Conservation (phyloP, 2,888 invertebrate species). For the Heliothis peltigera region DNA sequence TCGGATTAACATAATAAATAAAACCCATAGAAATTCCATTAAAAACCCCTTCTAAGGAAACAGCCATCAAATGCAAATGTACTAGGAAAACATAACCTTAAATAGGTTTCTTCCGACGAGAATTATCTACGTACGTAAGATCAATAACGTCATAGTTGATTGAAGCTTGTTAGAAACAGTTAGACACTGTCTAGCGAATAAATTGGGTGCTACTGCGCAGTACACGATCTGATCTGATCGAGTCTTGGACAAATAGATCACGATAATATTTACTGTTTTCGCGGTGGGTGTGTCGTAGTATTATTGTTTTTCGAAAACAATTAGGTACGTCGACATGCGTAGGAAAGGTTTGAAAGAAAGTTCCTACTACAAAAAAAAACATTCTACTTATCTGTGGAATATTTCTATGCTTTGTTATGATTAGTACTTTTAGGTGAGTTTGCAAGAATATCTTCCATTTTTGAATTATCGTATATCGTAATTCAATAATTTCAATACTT, state of each 20-base stretch:
- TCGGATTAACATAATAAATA: slow-evolving; percentile 12
- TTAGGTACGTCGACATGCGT: slow-evolving; percentile 13
- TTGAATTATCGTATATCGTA: no score
- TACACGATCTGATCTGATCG: slow-evolving; percentile 6
- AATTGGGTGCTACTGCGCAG: slow-evolving; percentile 27
- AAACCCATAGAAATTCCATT: slow-evolving; percentile 9
- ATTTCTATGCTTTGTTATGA: no score
- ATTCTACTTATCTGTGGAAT: no score
- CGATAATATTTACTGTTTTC: slow-evolving; percentile 43
- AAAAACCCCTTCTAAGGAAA: slow-evolving; percentile 23
- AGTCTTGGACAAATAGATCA: slow-evolving; percentile 38
- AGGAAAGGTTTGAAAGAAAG: not conserved
- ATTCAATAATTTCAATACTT: no score
- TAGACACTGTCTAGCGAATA: slow-evolving; percentile 6
- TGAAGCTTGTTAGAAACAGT: slow-evolving; percentile 9
- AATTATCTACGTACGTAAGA: slow-evolving; percentile 3
- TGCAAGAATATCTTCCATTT: no score
- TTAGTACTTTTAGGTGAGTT: no score
- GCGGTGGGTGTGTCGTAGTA: slow-evolving; percentile 38
- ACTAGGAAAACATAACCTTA: slow-evolving; percentile 30
- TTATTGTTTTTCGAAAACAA: slow-evolving; percentile 26
- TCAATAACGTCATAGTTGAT: slow-evolving; percentile 48
- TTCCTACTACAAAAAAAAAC: no score
- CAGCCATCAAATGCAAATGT: slow-evolving; percentile 17
- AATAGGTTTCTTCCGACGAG: slow-evolving; percentile 27